A percentile compares a stretch with the other conserved stretches of the same genome.
These are phyloP conservation scores for Neosilurus mollespiculum DNA, from an alignment of 2,797 vertebrate genomes.

Conservation along the genomic window DNA sequence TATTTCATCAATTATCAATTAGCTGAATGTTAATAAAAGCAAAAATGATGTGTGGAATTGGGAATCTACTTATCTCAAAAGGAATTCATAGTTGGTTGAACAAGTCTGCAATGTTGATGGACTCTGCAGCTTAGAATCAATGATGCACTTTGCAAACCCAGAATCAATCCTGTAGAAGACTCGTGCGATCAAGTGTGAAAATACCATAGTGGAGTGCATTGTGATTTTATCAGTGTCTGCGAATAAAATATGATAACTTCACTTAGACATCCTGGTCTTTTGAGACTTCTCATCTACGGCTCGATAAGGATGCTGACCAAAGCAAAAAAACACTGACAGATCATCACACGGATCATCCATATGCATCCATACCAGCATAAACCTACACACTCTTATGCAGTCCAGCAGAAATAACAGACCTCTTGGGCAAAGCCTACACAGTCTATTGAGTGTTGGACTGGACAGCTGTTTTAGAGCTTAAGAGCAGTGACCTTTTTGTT, in stretches of 20 bases:
- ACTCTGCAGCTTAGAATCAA: not conserved
- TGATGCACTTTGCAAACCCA: not conserved
- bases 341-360: not conserved
- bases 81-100: not conserved
- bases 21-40: not conserved
- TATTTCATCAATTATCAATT: not conserved
- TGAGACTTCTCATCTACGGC: slow-evolving; percentile 49
- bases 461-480: slow-evolving; percentile 27
- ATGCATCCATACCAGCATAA: not conserved
- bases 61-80: not conserved
- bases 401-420: slow-evolving; percentile 9
- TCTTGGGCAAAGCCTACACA: not conserved
- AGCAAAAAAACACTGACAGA: slow-evolving; percentile 14
- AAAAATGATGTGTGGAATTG: not conserved
- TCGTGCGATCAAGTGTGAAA: not conserved
- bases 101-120: not conserved
- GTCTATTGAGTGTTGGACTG: not conserved
- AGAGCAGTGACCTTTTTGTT: slow-evolving; percentile 23
- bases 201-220: not conserved
- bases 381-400: not conserved
- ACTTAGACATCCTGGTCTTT: slow-evolving; percentile 27
- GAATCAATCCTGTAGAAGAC: slow-evolving; percentile 2
- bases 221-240: slow-evolving; percentile 15
- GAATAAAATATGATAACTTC: not conserved
- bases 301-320: slow-evolving; percentile 23